phyloP scores from a whole-genome alignment of 2,888 invertebrate species.

The Microctonus brassicae region DNA sequence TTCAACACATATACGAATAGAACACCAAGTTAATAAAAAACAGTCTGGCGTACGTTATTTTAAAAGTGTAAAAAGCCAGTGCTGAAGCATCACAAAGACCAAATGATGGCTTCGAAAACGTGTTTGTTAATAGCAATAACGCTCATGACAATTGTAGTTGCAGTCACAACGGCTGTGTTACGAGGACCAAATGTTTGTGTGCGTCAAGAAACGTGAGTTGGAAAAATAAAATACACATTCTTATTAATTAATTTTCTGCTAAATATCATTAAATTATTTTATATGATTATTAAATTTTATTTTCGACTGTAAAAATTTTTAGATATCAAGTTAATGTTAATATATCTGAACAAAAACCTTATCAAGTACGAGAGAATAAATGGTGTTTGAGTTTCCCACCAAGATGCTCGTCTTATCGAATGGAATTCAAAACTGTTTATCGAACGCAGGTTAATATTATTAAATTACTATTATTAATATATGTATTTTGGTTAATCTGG shows the following conservation, averaged over 20 bases:
- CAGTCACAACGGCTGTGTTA: conserved; percentile 59
- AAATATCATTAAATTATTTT: neutral
- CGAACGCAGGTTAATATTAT: conserved; percentile 75
- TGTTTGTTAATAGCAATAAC: conserved; percentile 32
- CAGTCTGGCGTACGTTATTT: conserved; percentile 22
- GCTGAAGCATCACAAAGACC: neutral
- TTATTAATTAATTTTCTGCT: too few species aligned
- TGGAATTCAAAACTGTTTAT: conserved; percentile 81
- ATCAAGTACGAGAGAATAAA: conserved; percentile 83
- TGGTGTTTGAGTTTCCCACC: conserved; percentile 91
- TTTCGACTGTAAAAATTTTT: conserved; percentile 50
- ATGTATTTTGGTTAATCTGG: too few species aligned
- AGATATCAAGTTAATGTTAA: conserved; percentile 85
- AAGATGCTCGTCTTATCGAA: conserved; percentile 87
- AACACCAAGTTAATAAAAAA: neutral
- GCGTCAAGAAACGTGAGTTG: conserved; percentile 81
- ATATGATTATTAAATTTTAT: neutral
- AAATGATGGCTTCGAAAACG: conserved; percentile 36
- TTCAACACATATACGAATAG: neutral
- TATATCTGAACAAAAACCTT: conserved; percentile 85
- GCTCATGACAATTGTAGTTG: conserved; percentile 19
- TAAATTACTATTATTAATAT: too few species aligned
- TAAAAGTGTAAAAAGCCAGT: neutral
- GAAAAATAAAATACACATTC: conserved; percentile 26
- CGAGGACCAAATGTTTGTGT: conserved; percentile 87